Conservation (phyloP, 2,113 vertebrate species). For the Oreochromis aureus region DNA sequence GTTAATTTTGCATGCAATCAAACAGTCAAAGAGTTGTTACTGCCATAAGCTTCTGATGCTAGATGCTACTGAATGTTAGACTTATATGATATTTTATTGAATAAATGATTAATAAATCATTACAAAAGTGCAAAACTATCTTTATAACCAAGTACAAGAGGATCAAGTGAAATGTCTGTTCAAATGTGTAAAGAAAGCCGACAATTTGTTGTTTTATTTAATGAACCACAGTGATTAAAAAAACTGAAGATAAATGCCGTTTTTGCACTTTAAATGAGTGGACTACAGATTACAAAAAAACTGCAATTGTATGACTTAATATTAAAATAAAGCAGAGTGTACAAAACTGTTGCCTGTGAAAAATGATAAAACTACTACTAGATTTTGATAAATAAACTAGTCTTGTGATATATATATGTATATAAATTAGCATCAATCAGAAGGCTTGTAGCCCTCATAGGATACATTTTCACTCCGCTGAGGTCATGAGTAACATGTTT, state of each 20-base stretch:
- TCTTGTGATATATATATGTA: neutral
- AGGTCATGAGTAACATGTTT: conserved; percentile 5
- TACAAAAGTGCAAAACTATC: neutral
- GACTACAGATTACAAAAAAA: neutral
- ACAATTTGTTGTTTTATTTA: neutral
- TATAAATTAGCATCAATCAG: neutral
- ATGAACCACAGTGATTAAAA: neutral
- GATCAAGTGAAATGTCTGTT: neutral
- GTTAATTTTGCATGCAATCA: neutral
- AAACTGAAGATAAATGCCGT: neutral
- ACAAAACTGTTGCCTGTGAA: neutral
- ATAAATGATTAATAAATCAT: neutral
- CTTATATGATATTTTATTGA: neutral
- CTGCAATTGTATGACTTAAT: neutral
- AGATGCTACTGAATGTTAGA: neutral
- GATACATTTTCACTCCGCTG: neutral
- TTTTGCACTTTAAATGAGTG: neutral
- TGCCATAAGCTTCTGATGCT: neutral
- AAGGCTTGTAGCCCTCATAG: neutral
- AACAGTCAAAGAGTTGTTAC: neutral
- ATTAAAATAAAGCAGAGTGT: neutral
- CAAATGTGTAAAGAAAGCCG: neutral
- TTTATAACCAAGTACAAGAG: neutral
- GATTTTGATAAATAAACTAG: neutral
- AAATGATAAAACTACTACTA: neutral